These are phyloP conservation scores for Caenorhabditis sp. DNA, from an alignment of 2,888 invertebrate genomes.

Conservation along the genomic window DNA sequence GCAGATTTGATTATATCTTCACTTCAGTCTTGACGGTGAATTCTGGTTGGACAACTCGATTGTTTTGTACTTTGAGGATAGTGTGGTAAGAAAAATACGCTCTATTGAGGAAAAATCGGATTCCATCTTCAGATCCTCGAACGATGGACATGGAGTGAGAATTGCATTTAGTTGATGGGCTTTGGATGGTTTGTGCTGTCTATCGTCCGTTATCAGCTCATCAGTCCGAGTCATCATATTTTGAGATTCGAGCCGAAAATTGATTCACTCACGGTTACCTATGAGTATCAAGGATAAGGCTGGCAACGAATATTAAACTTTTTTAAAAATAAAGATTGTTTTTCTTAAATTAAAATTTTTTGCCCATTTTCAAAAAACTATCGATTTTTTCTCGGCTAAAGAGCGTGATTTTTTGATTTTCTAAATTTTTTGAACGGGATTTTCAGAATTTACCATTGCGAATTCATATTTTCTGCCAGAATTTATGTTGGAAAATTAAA, in stretches of 20 bases:
- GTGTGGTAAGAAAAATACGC: constrained; percentile 24
- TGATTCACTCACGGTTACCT: not conserved
- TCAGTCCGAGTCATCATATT: not conserved
- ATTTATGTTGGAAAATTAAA: not conserved
- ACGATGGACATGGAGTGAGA: constrained; percentile 1
- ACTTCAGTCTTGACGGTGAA: too few relatives aligned
- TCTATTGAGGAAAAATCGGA: not conserved
- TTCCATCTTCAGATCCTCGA: not conserved
- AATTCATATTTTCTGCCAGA: not conserved
- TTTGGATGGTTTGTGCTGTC: constrained; percentile 24
- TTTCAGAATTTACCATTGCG: not conserved
- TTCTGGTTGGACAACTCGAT: not conserved
- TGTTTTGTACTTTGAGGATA: constrained; percentile 12
- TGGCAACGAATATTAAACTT: too few relatives aligned
- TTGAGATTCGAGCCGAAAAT: not conserved
- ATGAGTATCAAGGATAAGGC: too few relatives aligned
- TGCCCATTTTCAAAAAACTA: too few relatives aligned
- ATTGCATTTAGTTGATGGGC: constrained; percentile 3
- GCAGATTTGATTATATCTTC: too few relatives aligned
- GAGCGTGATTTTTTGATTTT: too few relatives aligned
- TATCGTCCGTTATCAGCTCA: constrained; percentile 10
- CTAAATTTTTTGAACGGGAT: too few relatives aligned
- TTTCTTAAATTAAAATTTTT: not conserved
- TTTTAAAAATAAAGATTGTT: too few relatives aligned
- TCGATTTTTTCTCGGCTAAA: too few relatives aligned